Evolutionary conservation across 1,140 invertebrate genomes (phyloP), one percentile per base, ranked within the genome.

Genomic region (Chlorops oryzae): DNA sequence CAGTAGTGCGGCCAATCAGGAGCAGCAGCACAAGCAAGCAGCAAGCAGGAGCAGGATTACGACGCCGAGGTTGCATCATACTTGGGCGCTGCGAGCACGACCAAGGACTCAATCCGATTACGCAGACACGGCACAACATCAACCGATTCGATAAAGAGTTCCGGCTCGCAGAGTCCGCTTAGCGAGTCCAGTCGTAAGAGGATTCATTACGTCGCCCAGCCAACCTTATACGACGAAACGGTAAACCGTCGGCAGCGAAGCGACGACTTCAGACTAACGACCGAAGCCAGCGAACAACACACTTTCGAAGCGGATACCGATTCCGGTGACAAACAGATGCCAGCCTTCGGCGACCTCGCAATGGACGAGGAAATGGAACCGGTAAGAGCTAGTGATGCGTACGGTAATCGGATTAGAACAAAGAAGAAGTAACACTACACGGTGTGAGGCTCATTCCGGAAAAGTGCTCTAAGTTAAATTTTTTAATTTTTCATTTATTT

Each of bases 301-400:
- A n/a, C n/a, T n/a, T 39, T 49, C 5, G 52, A 57, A 24, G 45
- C 52, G 35, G 60, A 66, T 24, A 53, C 58, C 50, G 56, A 62
- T 47, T 58, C 59, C 12, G 39, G 24, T 24, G 46, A 40, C 42
- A 61, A 49, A 42, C 52, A 41, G 28, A 77, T 77, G 75, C 74
- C 75, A 38, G 74, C 74, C 50, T 77, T 75, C 58, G 76, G 75
- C 45, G 73, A 75, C 58, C 62, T 77, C 51, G 75, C 75, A 44
- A 62, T 76, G 58, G 75, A 75, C 53, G 59, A 66, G 49, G 55
- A 70, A 58, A 63, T 65, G 58, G 61, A 63, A 59, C 63, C 65
- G 62, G 65, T 71, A 67, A 70, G 65, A 47, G 52, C 10, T 13
- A 38, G 37, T 38, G 17, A 7, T 38, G 27, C 27, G 10, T n/a